A percentile compares a stretch with the other conserved stretches of the same genome.
phyloP scores from a whole-genome alignment of 2,797 vertebrate genomes.

The Gallirallus australis region DNA sequence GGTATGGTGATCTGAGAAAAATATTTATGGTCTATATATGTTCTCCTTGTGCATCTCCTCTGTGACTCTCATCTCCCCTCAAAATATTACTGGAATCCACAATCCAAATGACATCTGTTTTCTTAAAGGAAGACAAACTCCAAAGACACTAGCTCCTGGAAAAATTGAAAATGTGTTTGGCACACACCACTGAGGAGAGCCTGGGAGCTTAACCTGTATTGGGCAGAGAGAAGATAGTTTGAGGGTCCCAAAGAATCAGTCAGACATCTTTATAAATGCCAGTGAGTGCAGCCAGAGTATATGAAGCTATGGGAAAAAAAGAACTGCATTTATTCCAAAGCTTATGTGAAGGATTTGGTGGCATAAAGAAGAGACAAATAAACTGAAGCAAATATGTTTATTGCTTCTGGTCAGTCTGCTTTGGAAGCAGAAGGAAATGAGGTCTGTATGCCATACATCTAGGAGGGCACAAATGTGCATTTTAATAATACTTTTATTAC shows the following conservation, averaged over 20 bases:
- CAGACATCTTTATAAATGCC: neutral
- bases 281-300: neutral
- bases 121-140: neutral
- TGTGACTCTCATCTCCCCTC: neutral
- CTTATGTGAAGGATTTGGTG: neutral
- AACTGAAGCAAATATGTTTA: neutral
- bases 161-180: neutral
- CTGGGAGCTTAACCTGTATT: neutral
- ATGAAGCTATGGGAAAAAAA: neutral
- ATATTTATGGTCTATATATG: no score
- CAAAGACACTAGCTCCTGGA: neutral
- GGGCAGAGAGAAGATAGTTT: neutral
- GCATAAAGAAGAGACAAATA: neutral
- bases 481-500: neutral
- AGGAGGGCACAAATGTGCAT: neutral
- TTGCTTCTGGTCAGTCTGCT: neutral
- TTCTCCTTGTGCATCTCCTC: neutral
- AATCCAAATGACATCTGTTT: neutral
- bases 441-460: neutral
- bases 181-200: neutral
- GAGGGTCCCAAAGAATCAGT: neutral
- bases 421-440: neutral
- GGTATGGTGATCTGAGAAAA: neutral
- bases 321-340: neutral
- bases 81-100: neutral